phyloP scores from a whole-genome alignment of 2,888 invertebrate genomes.

The Metalampra italica region DNA sequence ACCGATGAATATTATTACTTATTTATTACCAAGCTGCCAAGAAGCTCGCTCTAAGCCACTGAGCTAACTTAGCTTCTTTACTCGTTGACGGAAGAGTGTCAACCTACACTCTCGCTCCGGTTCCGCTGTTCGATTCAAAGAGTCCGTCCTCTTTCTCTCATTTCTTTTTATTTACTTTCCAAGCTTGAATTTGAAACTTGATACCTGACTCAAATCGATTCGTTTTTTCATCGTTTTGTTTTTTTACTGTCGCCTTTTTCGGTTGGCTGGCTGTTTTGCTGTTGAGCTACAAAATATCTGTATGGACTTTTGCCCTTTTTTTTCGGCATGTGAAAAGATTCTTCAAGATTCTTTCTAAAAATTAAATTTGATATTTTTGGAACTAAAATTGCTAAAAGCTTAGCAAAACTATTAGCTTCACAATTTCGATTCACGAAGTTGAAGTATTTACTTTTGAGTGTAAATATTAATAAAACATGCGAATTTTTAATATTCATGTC shows the following conservation, averaged over 20 bases:
- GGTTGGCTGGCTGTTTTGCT: background rate
- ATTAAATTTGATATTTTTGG: too few relatives aligned
- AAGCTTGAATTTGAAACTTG: constrained; percentile 2
- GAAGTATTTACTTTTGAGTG: too few relatives aligned
- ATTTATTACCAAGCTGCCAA: background rate
- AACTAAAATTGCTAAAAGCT: too few relatives aligned
- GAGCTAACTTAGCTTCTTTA: background rate
- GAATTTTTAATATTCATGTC: too few relatives aligned
- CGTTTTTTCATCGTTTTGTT: background rate
- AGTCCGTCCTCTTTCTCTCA: background rate
- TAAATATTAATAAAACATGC: too few relatives aligned
- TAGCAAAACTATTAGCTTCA: too few relatives aligned
- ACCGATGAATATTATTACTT: too few relatives aligned
- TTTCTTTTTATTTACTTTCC: constrained; percentile 1
- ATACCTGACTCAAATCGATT: background rate
- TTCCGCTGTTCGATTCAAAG: background rate
- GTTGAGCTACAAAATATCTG: too few relatives aligned
- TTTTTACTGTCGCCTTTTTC: background rate
- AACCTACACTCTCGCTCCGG: background rate
- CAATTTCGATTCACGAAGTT: too few relatives aligned
- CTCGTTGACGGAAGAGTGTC: background rate
- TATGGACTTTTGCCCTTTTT: too few relatives aligned
- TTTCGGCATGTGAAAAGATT: too few relatives aligned
- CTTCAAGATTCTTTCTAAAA: too few relatives aligned
- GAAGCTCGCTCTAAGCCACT: background rate